These are phyloP conservation scores for Drosophila colorata DNA, from an alignment of 2,888 invertebrate genomes.

Conservation along the genomic window DNA sequence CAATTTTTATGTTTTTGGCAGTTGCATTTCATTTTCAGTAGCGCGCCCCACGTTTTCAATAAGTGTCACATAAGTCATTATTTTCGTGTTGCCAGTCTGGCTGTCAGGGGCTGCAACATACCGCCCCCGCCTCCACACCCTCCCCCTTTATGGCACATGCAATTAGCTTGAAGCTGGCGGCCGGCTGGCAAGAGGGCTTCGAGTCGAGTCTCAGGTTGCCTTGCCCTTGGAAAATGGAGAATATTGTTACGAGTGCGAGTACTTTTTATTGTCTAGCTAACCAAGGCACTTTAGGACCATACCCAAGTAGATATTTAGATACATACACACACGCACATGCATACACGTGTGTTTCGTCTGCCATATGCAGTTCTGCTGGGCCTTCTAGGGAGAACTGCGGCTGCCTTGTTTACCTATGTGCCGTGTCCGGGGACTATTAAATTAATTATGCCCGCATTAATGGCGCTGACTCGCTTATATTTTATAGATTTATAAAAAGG, in stretches of 20 bases:
- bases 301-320: conserved; percentile 13
- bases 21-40: conserved; percentile 45
- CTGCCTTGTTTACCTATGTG: conserved; percentile 52
- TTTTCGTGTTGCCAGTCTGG: conserved; percentile 25
- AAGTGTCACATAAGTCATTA: conserved; percentile 51
- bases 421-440: conserved; percentile 65
- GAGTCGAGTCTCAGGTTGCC: conserved; percentile 32
- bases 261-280: conserved; percentile 65
- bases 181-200: conserved; percentile 12
- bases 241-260: conserved; percentile 46
- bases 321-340: neutral
- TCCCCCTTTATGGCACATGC: conserved; percentile 34
- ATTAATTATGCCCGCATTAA: conserved; percentile 70
- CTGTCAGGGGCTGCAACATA: conserved; percentile 24
- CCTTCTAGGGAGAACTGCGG: conserved; percentile 8
- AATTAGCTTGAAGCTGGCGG: conserved; percentile 46
- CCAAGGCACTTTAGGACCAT: conserved; percentile 38
- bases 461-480: conserved; percentile 42
- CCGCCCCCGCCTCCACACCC: neutral
- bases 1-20: conserved; percentile 24
- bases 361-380: conserved; percentile 22
- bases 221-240: conserved; percentile 61
- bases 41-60: conserved; percentile 34
- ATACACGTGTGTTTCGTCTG: neutral
- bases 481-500: conserved; percentile 63